Evolutionary conservation across 2,797 vertebrate genomes (phyloP), one percentile per base, ranked within the genome.

Genomic region (Iguana delicatissima): DNA sequence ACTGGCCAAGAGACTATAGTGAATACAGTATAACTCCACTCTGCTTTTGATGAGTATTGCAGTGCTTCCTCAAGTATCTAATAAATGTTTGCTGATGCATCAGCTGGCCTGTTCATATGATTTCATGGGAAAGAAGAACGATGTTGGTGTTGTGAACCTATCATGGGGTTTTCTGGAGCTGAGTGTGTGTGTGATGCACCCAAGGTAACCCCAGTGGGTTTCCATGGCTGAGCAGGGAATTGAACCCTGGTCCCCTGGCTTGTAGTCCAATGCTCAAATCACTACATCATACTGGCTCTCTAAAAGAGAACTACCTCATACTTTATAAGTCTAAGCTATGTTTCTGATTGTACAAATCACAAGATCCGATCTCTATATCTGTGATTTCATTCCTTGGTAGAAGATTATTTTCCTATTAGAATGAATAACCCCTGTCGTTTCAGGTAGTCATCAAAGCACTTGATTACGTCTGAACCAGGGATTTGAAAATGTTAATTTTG

Each of bases 91-190:
- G 18, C 72, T 89, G 83, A 76, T 32, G 82, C 13, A 6, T 80
- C 76, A 80, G 10, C 86, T n/a, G 52, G 8, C 6, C 22, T 81
- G 12, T 87, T 93, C 90, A 89, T 46, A 64, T 76, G 86, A 92
- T 26, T 76, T 2, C 88, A 16, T 86, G 22, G 24, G 2, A 46
- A 46, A 46, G 42, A 46, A 46, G 42, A 46, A 46, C 42, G 4
- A 46, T 46, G 42, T 46, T 46, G 42, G 42, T 4, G 42, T 46
- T 46, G 42, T 46, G 42, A 46, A 46, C 42, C 42, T 46, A 46
- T 46, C 42, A 46, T 46, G 42, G 42, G 42, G 42, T 46, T 46
- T 4, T 46, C 42, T 46, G 42, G 42, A 46, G 42, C 42, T 46
- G 42, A 46, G 42, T 46, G 2, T 46, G 42, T 46, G 42, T 46